Conservation (phyloP, 2,888 invertebrate species). For the Microplitis deprimator region DNA sequence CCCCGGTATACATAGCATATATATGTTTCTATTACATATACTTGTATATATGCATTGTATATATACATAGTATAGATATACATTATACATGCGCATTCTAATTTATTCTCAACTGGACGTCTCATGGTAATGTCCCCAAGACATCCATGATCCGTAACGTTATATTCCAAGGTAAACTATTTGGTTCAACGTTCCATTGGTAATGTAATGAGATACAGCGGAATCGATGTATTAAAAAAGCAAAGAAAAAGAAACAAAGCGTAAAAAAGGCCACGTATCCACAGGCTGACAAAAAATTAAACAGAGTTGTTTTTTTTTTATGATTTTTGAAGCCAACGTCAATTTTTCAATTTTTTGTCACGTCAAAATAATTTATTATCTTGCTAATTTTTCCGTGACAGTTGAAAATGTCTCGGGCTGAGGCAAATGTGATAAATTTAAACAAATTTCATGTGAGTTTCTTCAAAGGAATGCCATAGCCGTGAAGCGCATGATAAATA, state of each 20-base stretch:
- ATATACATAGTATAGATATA: not conserved
- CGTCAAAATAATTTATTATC: constrained; percentile 37
- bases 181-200: not conserved
- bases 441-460: constrained; percentile 51
- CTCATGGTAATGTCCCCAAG: constrained; percentile 26
- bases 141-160: constrained; percentile 9
- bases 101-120: constrained; percentile 22
- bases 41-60: not conserved
- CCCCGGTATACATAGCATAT: not conserved
- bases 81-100: constrained; percentile 23
- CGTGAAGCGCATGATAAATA: constrained; percentile 50
- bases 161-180: constrained; percentile 22
- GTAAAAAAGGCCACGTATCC: not conserved
- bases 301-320: too few species aligned
- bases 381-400: constrained; percentile 39
- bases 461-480: constrained; percentile 52
- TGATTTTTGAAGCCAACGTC: not conserved
- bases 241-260: not conserved
- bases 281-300: constrained; percentile 4
- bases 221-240: constrained; percentile 10
- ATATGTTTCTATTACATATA: not conserved
- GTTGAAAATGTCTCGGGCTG: constrained; percentile 34
- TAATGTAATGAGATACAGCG: constrained; percentile 28
- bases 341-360: constrained; percentile 20
- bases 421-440: constrained; percentile 50